Conservation (phyloP, 2,113 vertebrate species). For the Pardalotus punctatus region DNA sequence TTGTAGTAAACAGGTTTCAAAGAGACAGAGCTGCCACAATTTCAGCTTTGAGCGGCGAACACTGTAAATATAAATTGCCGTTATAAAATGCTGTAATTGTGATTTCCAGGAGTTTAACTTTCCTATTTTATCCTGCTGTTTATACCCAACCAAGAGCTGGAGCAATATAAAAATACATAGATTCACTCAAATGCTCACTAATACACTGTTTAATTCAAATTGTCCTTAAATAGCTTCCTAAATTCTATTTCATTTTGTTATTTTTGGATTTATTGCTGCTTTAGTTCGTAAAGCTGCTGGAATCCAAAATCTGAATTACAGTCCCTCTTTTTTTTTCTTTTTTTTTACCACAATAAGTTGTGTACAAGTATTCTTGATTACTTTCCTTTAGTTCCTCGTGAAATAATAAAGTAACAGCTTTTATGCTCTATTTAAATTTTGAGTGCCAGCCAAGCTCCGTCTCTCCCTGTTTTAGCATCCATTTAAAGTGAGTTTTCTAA, state of each 20-base stretch:
- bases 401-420: slow-evolving; percentile 63
- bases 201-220: slow-evolving; percentile 51
- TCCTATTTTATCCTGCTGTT: background rate
- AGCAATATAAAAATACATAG: background rate
- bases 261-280: slow-evolving; percentile 50
- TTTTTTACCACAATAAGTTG: slow-evolving; percentile 42
- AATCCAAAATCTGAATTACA: slow-evolving; percentile 40
- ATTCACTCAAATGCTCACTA: background rate
- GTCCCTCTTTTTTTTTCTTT: background rate
- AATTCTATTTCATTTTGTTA: slow-evolving; percentile 17
- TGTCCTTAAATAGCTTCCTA: slow-evolving; percentile 35
- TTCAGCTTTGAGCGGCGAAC: background rate
- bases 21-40: background rate
- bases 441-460: slow-evolving; percentile 46
- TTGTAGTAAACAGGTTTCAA: background rate
- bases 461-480: slow-evolving; percentile 23
- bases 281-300: slow-evolving; percentile 35
- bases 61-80: background rate
- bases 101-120: slow-evolving; percentile 42
- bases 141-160: background rate
- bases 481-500: slow-evolving; percentile 21
- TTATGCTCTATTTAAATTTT: slow-evolving; percentile 66
- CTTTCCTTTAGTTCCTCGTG: slow-evolving; percentile 36
- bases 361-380: slow-evolving; percentile 59
- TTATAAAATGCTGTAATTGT: background rate